phyloP scores from a whole-genome alignment of 2,113 vertebrate species.

The Melanerpes formicivorus region DNA sequence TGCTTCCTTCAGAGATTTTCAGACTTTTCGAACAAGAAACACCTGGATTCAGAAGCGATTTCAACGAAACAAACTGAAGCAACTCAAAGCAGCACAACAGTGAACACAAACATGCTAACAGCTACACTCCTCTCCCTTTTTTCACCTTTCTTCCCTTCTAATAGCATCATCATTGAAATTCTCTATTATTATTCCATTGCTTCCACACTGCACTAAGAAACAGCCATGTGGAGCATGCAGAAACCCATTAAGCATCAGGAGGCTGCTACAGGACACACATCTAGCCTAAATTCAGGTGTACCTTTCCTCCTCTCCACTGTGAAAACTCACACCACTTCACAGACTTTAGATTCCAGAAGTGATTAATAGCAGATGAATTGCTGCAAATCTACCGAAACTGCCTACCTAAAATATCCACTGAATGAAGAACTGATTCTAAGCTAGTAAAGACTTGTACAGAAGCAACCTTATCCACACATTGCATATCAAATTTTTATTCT shows the following conservation, averaged over 20 bases:
- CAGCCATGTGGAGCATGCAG: background rate
- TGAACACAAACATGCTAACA: background rate
- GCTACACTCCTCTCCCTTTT: background rate
- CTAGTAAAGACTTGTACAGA: background rate
- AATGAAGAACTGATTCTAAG: background rate
- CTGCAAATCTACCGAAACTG: background rate
- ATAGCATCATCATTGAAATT: background rate
- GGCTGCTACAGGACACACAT: rapidly evolving
- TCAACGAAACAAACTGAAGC: background rate
- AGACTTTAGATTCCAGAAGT: background rate
- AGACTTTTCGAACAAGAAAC: background rate
- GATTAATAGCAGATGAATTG: background rate
- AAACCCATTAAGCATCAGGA: background rate
- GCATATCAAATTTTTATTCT: background rate
- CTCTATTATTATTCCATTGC: background rate
- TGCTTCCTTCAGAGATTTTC: background rate
- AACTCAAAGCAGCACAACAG: background rate
- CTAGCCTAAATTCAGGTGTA: background rate
- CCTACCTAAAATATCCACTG: background rate
- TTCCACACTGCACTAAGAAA: background rate
- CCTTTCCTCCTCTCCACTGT: background rate
- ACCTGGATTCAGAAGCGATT: background rate
- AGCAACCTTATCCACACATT: background rate
- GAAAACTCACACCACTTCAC: background rate
- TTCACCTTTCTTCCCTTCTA: background rate